Conservation (phyloP, 2,113 vertebrate species). For the Nyctibius bracteatus region DNA sequence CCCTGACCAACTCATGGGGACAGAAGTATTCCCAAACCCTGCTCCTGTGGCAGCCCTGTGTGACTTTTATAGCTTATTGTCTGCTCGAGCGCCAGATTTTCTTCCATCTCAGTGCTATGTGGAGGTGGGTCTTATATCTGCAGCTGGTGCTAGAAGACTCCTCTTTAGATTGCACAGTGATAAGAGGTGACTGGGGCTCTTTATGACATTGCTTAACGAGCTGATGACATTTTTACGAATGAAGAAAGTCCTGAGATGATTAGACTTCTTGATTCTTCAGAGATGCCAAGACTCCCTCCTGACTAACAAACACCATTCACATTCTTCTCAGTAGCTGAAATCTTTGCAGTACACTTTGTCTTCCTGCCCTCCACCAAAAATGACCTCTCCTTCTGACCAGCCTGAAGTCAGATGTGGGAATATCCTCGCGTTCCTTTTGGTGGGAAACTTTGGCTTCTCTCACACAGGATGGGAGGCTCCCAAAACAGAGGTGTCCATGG, state of each 20-base stretch:
- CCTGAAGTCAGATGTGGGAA: background rate
- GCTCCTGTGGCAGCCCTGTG: background rate
- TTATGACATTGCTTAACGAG: conserved; percentile 64
- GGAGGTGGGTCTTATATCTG: conserved; percentile 40
- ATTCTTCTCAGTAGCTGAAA: background rate
- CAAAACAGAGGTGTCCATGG: fast-evolving
- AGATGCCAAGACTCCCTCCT: background rate
- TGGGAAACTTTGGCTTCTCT: background rate
- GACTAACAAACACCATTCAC: background rate
- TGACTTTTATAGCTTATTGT: background rate
- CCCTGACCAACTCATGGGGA: fast-evolving
- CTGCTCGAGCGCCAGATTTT: background rate
- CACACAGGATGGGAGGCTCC: fast-evolving
- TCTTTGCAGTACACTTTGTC: background rate
- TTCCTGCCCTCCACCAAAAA: background rate
- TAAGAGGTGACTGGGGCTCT: conserved; percentile 51
- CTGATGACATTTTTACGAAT: conserved; percentile 72
- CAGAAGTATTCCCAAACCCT: background rate
- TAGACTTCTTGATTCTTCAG: background rate
- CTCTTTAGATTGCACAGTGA: conserved; percentile 27
- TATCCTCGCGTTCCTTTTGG: background rate
- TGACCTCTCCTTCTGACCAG: background rate
- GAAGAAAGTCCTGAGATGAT: conserved; percentile 23
- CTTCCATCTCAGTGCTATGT: background rate
- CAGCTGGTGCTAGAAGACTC: conserved; percentile 47